Base-by-base conservation (phyloP, 1,140 invertebrate genomes). In the Cydia amplana region DNA sequence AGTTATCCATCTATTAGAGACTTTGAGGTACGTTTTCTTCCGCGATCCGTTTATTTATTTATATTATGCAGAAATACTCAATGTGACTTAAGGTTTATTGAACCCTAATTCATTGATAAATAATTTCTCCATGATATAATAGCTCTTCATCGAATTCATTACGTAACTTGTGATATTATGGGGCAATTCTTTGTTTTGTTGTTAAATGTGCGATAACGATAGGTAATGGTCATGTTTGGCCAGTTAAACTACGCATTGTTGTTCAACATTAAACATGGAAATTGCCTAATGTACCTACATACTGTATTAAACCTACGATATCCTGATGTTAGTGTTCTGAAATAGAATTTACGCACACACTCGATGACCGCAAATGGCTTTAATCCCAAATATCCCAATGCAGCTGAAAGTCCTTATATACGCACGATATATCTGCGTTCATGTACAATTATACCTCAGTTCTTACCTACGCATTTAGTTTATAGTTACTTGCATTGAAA, bases 1-100 rank as follows among this genome's bases (percentile, higher is more conserved):
- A 73, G 94, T 96, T 63, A 91, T 95, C 78, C 91, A 94, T 51
- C 93, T 97, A 75, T 92, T 97, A 60, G 91, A 93, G 79, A 94
- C 95, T 51, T 93, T 97, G 72, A 94, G 94, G 93, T 93, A 89
- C 80, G 86, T 85, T 79, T 77, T 76, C 74, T 73, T 51, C 64
- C 63, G 60, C 51, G 76, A 49, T 23, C 55, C 20, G 20, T 60
- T 60, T 74, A 64, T 60, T 73, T 79, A 20, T 83, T 72, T 83
- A 86, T 87, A 77, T 90, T 90, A 88, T 92, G 91, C 83, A 89
- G 88, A 91, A 92, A 92, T 91, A 92, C 89, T 91, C 84, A 70
- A 77, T 78, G 49, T 63, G 23, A 72, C 70, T 63, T 40, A 74
- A 74, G 6, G 51, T 72, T 75, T 46, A 64, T 14, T 80, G 65